Conservation (phyloP, 2,888 invertebrate genomes). For the Polyommatus icarus region DNA sequence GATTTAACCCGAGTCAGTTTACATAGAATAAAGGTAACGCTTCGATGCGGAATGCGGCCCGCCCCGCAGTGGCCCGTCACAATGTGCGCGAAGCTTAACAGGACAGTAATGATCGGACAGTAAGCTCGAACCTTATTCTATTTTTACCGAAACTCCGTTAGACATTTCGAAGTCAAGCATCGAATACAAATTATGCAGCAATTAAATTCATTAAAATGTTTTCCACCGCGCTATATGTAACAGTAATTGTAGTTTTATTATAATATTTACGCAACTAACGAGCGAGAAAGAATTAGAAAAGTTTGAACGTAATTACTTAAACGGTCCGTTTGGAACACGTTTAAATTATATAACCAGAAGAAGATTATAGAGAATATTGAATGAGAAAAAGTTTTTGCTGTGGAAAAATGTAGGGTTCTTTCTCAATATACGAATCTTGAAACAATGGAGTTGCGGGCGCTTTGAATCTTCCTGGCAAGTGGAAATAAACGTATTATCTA, state of each 20-base stretch:
- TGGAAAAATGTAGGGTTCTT: no score
- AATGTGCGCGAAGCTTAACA: not conserved
- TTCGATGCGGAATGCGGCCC: no score
- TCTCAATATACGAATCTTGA: no score
- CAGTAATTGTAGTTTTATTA: constrained; percentile 16
- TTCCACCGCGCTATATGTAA: constrained; percentile 4
- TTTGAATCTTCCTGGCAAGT: no score
- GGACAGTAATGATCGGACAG: not conserved
- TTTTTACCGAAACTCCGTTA: not conserved
- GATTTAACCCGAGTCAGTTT: no score
- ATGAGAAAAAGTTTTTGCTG: no score
- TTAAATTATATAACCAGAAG: constrained; percentile 20
- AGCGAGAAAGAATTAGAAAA: constrained; percentile 7
- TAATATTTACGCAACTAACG: constrained; percentile 27
- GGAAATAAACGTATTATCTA: no score
- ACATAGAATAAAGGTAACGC: no score
- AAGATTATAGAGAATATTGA: constrained; percentile 35
- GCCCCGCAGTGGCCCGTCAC: no score
- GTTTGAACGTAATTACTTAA: constrained; percentile 9
- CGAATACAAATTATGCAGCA: constrained; percentile 9
- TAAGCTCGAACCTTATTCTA: not conserved
- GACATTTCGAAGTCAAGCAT: not conserved
- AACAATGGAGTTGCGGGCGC: no score
- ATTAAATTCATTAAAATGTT: constrained; percentile 18
- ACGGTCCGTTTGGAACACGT: not conserved